A percentile compares a stretch with the other conserved stretches of the same genome.
These are phyloP conservation scores for Beaufortia kweichowensis DNA, from an alignment of 2,113 vertebrate genomes.

Conservation along the genomic window DNA sequence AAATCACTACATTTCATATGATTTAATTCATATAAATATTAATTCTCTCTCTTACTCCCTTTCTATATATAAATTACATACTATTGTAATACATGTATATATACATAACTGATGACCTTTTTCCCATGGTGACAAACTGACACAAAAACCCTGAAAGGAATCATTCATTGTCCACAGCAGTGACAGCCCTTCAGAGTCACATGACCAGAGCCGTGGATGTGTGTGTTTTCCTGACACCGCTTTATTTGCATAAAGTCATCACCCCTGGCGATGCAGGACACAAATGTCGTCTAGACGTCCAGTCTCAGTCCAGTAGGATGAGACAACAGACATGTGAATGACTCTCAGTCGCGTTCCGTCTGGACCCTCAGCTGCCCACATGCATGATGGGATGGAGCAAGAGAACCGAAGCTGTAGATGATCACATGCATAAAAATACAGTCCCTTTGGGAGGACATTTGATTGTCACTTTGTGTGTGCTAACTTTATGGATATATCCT, in stretches of 20 bases:
- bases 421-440: conserved; percentile 88
- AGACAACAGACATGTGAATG: conserved; percentile 51
- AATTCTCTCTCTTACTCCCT: too few species aligned
- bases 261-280: conserved; percentile 76
- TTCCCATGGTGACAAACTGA: conserved; percentile 1
- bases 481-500: neutral
- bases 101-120: neutral
- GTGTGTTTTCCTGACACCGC: conserved; percentile 65
- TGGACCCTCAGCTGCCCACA: conserved; percentile 54
- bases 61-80: too few species aligned
- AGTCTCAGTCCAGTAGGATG: conserved; percentile 73
- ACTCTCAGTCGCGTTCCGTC: conserved; percentile 61
- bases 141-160: neutral
- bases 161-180: neutral
- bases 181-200: conserved; percentile 37
- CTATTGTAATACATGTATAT: neutral
- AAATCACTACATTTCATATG: too few species aligned
- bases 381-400: conserved; percentile 16
- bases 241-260: conserved; percentile 90
- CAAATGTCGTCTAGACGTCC: conserved; percentile 90
- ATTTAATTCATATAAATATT: too few species aligned
- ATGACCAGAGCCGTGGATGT: conserved; percentile 70
- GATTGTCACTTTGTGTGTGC: neutral
- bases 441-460: conserved; percentile 16
- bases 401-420: conserved; percentile 43